phyloP scores from a whole-genome alignment of 2,113 vertebrate genomes.

The Potamarius usumacintae region DNA sequence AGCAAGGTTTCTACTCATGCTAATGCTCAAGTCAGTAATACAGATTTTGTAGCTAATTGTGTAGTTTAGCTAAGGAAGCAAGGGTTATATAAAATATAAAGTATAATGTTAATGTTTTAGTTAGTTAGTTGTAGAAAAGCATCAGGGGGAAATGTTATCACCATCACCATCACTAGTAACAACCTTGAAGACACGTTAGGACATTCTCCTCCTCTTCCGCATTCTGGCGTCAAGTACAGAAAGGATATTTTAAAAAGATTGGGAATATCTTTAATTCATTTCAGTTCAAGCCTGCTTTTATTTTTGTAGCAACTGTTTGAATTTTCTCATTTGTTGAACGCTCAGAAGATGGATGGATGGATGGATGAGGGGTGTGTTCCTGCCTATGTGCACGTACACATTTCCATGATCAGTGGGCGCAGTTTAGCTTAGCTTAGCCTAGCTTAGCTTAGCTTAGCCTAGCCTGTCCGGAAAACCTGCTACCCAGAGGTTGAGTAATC shows the following conservation, averaged over 20 bases:
- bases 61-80: neutral
- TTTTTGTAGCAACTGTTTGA: neutral
- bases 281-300: neutral
- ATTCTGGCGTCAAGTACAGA: neutral
- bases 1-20: neutral
- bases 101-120: neutral
- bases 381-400: conserved; percentile 46
- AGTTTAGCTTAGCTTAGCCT: conserved; percentile 38
- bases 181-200: conserved; percentile 43
- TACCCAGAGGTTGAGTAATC: conserved; percentile 13
- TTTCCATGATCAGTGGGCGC: conserved; percentile 22
- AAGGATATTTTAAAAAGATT: neutral
- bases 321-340: neutral
- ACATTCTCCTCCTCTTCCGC: conserved; percentile 37
- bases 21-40: neutral
- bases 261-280: neutral
- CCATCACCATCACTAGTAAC: conserved; percentile 4
- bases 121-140: neutral
- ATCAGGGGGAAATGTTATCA: neutral
- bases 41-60: neutral
- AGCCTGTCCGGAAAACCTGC: neutral
- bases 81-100: neutral
- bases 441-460: neutral
- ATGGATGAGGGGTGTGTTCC: conserved; percentile 29
- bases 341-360: neutral